phyloP scores from a whole-genome alignment of 2,113 vertebrate species.

The Willisornis vidua region DNA sequence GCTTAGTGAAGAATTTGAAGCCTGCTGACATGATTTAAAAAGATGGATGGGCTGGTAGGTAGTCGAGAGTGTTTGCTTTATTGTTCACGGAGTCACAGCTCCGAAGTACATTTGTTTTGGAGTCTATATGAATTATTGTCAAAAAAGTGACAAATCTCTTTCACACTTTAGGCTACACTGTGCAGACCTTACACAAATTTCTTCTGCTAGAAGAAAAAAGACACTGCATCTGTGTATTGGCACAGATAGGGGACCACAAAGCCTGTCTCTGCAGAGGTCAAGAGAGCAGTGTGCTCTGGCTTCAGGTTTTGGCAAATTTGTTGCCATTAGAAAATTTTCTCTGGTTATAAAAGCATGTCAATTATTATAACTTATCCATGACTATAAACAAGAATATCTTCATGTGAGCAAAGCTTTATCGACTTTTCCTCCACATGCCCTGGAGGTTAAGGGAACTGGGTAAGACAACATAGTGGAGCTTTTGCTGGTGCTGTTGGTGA shows the following conservation, averaged over 20 bases:
- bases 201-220: background rate
- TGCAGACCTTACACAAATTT: background rate
- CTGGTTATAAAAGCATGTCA: background rate
- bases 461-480: background rate
- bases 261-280: background rate
- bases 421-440: background rate
- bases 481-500: background rate
- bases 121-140: constrained; percentile 32
- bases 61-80: constrained; percentile 18
- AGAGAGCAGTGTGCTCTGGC: background rate
- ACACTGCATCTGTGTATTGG: background rate
- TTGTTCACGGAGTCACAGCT: background rate
- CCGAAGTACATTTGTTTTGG: constrained; percentile 44
- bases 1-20: constrained; percentile 19
- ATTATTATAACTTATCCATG: background rate
- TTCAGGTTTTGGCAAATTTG: background rate
- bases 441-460: background rate
- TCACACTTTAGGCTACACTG: background rate
- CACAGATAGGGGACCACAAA: background rate
- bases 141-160: constrained; percentile 55
- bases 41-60: constrained; percentile 40
- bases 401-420: background rate
- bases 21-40: constrained; percentile 48
- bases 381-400: background rate
- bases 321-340: background rate